Base-by-base conservation (phyloP, 2,888 invertebrate genomes). In the Temnothorax ravouxi region DNA sequence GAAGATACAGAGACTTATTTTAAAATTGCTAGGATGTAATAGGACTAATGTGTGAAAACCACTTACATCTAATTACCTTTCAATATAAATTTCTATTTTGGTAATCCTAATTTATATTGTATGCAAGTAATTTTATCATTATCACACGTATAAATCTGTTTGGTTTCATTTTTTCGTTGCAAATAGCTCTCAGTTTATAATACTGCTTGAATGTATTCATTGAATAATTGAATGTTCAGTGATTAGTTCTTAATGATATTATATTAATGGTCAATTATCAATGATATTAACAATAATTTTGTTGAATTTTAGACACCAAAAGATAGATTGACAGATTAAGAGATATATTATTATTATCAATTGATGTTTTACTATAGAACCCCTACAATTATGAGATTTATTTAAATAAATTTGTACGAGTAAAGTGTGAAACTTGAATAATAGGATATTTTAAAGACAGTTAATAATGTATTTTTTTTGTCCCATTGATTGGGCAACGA, bases 51-150 rank as follows among this genome's bases (percentile, higher is more conserved):
- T 6, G 15, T 41, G 38, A 25, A 41, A 41, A 72, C 1, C 21
- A 15, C 5, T 44, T 41, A 29, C 29, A 56, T 44, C 11, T 41
- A 59, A 41, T 71, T 38, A 47, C 29, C 13, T 74, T 6, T 59
- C 8, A 25, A 72, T 59, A 3, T 44, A 59, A 74, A 44, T 44
- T 29, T 44, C 0, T 2, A n/a, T 29, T 21, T 41, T 47, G 13
- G 3, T 59, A 13, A 29, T 18, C 25, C 11, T 61, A 59, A 59
- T 74, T 74, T 74, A 74, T 59, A 44, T 13, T 54, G 18, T 25
- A 6, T 56, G 18, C 56, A 59, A 59, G 38, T 72, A 59, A 72
- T 72, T 41, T 59, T 25, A 59, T 72, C 3, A 29, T 72, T 25
- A 59, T 72, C 3, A 29, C 25, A 59, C 3, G 47, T 29, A 11